These are phyloP conservation scores for Tetrax tetrax DNA, from an alignment of 2,113 vertebrate species.

Conservation along the genomic window DNA sequence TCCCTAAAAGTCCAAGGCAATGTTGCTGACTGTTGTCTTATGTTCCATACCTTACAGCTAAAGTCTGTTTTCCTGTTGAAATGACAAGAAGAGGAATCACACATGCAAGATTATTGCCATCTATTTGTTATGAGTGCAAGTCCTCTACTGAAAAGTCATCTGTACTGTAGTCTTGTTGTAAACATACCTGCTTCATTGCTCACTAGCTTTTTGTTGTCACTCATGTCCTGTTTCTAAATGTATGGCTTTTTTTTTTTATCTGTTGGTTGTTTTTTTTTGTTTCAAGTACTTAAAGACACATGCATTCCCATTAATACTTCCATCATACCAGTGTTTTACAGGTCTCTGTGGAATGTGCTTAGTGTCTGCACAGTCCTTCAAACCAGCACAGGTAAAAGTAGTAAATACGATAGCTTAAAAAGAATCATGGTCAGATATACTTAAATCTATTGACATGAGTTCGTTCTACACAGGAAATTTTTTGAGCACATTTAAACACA, in stretches of 20 bases:
- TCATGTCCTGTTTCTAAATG: background rate
- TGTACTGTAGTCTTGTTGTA: background rate
- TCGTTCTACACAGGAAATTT: background rate
- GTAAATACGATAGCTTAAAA: background rate
- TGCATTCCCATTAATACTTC: background rate
- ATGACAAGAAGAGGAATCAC: background rate
- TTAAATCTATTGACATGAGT: background rate
- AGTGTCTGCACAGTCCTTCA: background rate
- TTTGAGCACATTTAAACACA: background rate
- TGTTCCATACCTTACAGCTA: background rate
- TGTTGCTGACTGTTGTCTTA: background rate
- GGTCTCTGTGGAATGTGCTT: background rate
- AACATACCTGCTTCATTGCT: background rate
- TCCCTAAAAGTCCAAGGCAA: background rate
- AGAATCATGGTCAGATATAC: background rate
- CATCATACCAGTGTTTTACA: background rate
- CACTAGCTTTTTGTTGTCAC: background rate
- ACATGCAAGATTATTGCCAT: background rate
- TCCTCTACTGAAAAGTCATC: background rate
- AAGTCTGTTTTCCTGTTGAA: background rate
- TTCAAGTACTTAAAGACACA: background rate
- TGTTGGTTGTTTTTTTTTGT: no score
- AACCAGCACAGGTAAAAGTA: background rate
- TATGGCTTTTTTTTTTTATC: background rate
- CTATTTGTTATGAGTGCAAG: background rate